These are phyloP conservation scores for Aspidoscelis tigris DNA, from an alignment of 2,113 vertebrate species.

Conservation along the genomic window DNA sequence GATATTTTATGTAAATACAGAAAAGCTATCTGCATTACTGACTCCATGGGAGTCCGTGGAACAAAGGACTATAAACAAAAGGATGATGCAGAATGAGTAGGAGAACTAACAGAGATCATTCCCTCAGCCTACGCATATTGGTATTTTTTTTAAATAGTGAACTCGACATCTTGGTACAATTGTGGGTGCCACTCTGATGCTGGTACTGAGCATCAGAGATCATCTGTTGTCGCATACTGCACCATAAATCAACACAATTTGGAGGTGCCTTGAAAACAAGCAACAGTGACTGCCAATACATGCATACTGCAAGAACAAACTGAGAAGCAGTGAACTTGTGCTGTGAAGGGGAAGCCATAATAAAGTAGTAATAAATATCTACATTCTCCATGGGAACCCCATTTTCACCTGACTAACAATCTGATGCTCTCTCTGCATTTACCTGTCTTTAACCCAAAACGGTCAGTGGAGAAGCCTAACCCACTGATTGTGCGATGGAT, in stretches of 20 bases:
- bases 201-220: neutral
- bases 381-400: too few species aligned
- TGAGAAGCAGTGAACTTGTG: neutral
- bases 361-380: too few species aligned
- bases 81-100: neutral
- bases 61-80: constrained; percentile 36
- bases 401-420: too few species aligned
- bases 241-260: neutral
- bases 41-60: constrained; percentile 27
- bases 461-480: too few species aligned
- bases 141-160: neutral
- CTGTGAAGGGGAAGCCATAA: neutral
- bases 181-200: neutral
- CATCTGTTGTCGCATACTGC: neutral
- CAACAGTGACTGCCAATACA: neutral
- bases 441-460: too few species aligned
- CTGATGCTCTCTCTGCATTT: too few species aligned
- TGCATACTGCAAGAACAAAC: neutral
- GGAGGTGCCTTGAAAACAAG: neutral
- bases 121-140: neutral
- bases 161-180: neutral
- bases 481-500: too few species aligned
- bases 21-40: constrained; percentile 37
- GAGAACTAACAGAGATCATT: constrained; percentile 1
- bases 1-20: constrained; percentile 58